Evolutionary conservation across 2,888 invertebrate species (phyloP).

Genomic region (Strigamia transsilvanica): DNA sequence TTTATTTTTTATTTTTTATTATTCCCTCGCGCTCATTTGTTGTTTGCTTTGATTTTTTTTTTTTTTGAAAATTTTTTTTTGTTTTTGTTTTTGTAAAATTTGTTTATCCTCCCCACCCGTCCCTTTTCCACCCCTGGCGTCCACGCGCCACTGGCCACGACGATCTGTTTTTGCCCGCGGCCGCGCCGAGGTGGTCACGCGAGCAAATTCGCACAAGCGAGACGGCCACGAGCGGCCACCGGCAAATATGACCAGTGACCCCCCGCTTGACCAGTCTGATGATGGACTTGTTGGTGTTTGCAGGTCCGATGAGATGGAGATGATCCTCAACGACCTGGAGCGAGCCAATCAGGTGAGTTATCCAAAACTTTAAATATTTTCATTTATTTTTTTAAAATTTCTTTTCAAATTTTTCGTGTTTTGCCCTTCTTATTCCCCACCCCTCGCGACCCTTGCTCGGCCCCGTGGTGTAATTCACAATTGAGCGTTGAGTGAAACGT

Average conservation of each 20-base stretch:
- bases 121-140: slow-evolving; percentile 37
- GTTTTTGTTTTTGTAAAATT: background rate
- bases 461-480: slow-evolving; percentile 49
- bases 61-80: background rate
- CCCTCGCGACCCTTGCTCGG: slow-evolving; percentile 38
- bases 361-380: background rate
- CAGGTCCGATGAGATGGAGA: slow-evolving; percentile 67
- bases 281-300: slow-evolving; percentile 55
- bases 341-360: slow-evolving; percentile 64
- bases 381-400: background rate
- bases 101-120: slow-evolving; percentile 17
- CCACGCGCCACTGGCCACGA: slow-evolving; percentile 49
- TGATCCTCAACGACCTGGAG: slow-evolving; percentile 67
- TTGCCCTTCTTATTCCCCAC: background rate
- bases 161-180: slow-evolving; percentile 46
- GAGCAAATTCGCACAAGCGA: slow-evolving; percentile 35
- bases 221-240: slow-evolving; percentile 44
- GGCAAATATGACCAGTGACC: slow-evolving; percentile 39
- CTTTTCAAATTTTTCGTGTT: background rate
- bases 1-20: background rate
- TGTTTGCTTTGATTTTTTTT: slow-evolving; percentile 5
- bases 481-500: slow-evolving; percentile 49
- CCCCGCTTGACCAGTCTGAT: slow-evolving; percentile 40
- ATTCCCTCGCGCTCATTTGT: background rate
- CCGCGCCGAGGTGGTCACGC: slow-evolving; percentile 44